Evolutionary conservation across 2,797 vertebrate species (phyloP).

Genomic region (Sciurus vulgaris): DNA sequence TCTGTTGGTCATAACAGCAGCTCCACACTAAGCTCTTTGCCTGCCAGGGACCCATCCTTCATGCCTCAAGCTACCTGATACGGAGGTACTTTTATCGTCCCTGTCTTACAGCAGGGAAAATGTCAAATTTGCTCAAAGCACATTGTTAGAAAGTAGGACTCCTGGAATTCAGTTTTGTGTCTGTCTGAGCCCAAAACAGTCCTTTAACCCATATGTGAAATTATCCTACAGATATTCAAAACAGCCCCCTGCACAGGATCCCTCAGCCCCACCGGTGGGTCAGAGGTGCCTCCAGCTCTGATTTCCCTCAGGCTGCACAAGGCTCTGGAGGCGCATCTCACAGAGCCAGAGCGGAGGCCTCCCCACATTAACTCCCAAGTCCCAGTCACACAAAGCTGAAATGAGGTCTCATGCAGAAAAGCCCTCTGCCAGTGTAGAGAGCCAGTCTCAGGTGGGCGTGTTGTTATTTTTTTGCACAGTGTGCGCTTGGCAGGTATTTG

Average conservation of each 20-base stretch:
- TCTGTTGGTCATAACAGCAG: not conserved
- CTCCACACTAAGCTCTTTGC: not conserved
- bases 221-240: too few relatives aligned
- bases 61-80: not conserved
- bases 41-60: not conserved
- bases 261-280: not conserved
- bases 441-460: rapidly evolving
- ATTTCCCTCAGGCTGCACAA: not conserved
- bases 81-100: not conserved
- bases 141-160: not conserved
- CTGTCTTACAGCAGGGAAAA: not conserved
- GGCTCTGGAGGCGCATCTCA: not conserved
- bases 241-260: too few relatives aligned
- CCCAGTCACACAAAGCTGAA: not conserved
- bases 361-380: not conserved
- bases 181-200: not conserved
- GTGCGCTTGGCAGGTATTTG: not conserved
- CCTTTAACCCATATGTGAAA: not conserved
- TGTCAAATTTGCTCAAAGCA: not conserved
- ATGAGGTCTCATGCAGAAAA: not conserved
- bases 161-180: not conserved
- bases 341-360: too few relatives aligned
- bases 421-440: not conserved
- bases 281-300: not conserved
- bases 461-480: not conserved